Conservation (phyloP, 2,888 invertebrate species). For the Drosophila infuscata region DNA sequence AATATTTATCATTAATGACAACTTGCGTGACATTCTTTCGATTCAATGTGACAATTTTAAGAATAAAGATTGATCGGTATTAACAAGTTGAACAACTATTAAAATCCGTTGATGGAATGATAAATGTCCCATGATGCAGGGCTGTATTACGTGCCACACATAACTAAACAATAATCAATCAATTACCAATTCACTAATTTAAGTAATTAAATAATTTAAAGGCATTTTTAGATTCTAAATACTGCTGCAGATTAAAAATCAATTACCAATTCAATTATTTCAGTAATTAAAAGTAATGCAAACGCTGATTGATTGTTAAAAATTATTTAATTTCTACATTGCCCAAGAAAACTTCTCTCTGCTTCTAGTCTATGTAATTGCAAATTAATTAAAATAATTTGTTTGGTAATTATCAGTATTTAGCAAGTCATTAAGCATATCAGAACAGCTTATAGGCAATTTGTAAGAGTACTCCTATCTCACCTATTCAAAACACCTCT, state of each 20-base stretch:
- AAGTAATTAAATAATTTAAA: neutral
- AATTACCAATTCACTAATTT: neutral
- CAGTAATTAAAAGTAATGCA: neutral
- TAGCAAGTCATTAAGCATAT: neutral
- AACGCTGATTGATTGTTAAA: neutral
- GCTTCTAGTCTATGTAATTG: neutral
- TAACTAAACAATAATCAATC: neutral
- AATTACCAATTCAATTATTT: neutral
- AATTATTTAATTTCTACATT: neutral
- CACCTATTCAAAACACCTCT: neutral
- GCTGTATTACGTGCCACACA: neutral
- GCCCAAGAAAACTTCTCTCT: too few species aligned
- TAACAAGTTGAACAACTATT: conserved; percentile 1
- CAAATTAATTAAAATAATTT: neutral
- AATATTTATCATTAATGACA: conserved; percentile 57
- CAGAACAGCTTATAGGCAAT: neutral
- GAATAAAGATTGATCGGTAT: conserved; percentile 31
- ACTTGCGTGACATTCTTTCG: conserved; percentile 70
- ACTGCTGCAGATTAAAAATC: neutral
- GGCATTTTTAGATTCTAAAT: neutral
- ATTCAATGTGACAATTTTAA: conserved; percentile 62
- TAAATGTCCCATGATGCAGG: conserved; percentile 1
- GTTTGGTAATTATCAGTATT: neutral
- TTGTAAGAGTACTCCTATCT: too few species aligned
- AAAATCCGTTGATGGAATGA: neutral